These are phyloP conservation scores for Netelia inedita DNA, from an alignment of 2,888 invertebrate genomes.

Conservation along the genomic window DNA sequence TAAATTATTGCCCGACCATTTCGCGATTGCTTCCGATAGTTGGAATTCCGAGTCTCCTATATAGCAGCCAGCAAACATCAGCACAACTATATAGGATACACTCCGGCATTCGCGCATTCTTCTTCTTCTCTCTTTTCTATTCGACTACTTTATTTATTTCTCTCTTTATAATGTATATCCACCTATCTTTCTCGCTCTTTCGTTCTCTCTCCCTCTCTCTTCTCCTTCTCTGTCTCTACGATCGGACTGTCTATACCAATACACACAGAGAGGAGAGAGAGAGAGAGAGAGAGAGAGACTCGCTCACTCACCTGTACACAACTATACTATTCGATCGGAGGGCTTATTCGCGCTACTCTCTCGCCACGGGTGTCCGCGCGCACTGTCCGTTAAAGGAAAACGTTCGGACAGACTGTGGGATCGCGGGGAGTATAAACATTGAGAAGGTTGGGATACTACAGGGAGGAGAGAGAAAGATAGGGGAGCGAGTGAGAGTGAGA, in stretches of 20 bases:
- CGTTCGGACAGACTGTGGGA: constrained; percentile 75
- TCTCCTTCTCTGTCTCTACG: constrained; percentile 16
- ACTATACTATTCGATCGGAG: constrained; percentile 55
- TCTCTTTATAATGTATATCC: constrained; percentile 48
- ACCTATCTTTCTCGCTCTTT: constrained; percentile 38
- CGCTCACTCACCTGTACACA: constrained; percentile 20
- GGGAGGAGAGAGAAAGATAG: constrained; percentile 21
- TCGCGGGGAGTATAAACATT: constrained; percentile 57
- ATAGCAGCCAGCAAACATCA: constrained; percentile 69
- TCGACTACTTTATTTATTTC: constrained; percentile 62
- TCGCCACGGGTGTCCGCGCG: constrained; percentile 70
- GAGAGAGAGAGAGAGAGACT: too few relatives aligned
- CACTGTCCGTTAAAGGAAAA: constrained; percentile 72
- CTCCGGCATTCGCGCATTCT: constrained; percentile 72
- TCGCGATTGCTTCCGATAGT: constrained; percentile 83
- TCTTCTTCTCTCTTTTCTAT: constrained; percentile 70
- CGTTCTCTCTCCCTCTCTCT: constrained; percentile 32
- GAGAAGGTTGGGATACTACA: constrained; percentile 37
- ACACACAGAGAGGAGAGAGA: constrained; percentile 17
- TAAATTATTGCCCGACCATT: constrained; percentile 82
- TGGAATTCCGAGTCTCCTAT: constrained; percentile 78
- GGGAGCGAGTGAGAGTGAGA: constrained; percentile 34
- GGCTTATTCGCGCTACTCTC: constrained; percentile 69
- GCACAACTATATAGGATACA: constrained; percentile 76
- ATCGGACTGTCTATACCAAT: constrained; percentile 45